Conservation (phyloP, 2,797 vertebrate genomes). For the Falco berigora region DNA sequence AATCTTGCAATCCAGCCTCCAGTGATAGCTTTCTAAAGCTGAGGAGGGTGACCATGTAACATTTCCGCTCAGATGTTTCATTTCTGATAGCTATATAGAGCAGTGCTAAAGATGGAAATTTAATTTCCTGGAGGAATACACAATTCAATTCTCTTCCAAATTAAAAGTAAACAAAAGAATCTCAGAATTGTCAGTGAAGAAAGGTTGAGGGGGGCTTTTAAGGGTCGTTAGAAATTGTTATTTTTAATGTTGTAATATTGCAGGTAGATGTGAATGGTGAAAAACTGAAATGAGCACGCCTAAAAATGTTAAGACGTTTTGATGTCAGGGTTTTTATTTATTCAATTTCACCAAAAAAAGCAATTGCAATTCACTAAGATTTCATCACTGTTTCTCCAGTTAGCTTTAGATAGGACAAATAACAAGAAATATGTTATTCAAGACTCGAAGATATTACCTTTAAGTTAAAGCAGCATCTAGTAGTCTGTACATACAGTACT, state of each 20-base stretch:
- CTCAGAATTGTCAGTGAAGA: background rate
- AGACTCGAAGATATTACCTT: background rate
- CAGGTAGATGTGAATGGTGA: background rate
- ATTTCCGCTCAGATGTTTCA: background rate
- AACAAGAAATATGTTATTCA: background rate
- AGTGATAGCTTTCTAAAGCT: background rate
- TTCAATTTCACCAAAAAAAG: background rate
- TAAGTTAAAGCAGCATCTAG: background rate
- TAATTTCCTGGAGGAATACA: conserved; percentile 5
- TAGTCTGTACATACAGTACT: background rate
- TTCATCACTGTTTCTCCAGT: background rate
- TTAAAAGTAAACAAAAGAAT: background rate
- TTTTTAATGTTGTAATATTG: background rate
- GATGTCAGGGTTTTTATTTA: background rate
- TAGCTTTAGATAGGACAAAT: background rate
- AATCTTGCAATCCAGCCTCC: background rate
- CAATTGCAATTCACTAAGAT: background rate
- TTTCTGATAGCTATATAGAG: background rate
- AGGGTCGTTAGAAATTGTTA: background rate
- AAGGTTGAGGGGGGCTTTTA: background rate
- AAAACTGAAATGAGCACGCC: background rate
- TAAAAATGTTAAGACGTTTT: background rate
- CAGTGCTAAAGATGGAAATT: background rate
- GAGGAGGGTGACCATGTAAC: background rate
- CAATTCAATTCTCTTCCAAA: background rate